Conservation (phyloP, 2,797 vertebrate genomes). For the Melanotaenia trifasciata region DNA sequence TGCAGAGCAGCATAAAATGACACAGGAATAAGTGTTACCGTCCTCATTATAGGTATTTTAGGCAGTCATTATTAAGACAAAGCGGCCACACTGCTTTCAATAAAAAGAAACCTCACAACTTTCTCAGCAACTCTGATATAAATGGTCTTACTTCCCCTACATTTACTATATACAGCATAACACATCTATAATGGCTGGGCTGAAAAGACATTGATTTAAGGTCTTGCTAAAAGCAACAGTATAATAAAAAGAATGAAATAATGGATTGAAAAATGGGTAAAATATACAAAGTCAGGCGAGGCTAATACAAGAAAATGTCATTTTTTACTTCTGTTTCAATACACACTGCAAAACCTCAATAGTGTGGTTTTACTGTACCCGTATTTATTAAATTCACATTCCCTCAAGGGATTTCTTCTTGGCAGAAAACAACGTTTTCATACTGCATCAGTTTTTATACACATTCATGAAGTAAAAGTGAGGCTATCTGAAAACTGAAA, state of each 20-base stretch:
- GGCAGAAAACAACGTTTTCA: constrained; percentile 40
- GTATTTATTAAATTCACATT: constrained; percentile 38
- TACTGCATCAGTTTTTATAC: constrained; percentile 22
- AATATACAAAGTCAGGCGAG: constrained; percentile 37
- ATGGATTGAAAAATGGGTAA: constrained; percentile 41
- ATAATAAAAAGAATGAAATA: constrained; percentile 34
- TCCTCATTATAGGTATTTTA: neutral
- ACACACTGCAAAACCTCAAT: constrained; percentile 8
- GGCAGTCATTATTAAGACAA: constrained; percentile 11
- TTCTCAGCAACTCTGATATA: too few relatives aligned
- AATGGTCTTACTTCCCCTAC: constrained; percentile 4
- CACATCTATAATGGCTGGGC: constrained; percentile 30
- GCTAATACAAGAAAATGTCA: constrained; percentile 28
- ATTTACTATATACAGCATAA: constrained; percentile 22
- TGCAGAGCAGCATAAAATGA: neutral
- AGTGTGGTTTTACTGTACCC: constrained; percentile 39
- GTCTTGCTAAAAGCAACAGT: constrained; percentile 29
- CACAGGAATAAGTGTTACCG: neutral
- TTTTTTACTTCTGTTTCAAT: constrained; percentile 37
- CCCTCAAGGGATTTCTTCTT: constrained; percentile 31
- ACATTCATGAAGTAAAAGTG: constrained; percentile 32
- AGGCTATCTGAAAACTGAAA: constrained; percentile 18
- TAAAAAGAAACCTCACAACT: constrained; percentile 9
- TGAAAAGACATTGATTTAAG: constrained; percentile 42
- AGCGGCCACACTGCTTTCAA: neutral